Evolutionary conservation across 64 coral and sea anemone genomes (phyloP).

Genomic region (Montipora sp.): DNA sequence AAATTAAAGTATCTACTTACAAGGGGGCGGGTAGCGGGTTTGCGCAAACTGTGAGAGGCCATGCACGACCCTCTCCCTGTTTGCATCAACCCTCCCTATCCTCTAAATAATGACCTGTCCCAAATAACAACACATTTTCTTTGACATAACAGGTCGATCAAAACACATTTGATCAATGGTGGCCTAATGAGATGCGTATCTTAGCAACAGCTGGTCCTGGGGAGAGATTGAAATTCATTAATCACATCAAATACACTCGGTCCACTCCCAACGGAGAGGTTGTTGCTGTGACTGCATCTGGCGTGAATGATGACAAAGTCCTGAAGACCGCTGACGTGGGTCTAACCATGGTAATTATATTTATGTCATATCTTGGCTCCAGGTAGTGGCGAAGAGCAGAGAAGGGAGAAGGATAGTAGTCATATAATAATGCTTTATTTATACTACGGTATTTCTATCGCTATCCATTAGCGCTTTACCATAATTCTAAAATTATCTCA

Average conservation of each 20-base stretch:
- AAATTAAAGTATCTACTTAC: too few relatives aligned
- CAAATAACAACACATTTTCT: not conserved
- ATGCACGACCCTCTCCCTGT: too few relatives aligned
- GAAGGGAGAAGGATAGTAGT: too few relatives aligned
- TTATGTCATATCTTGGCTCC: not conserved
- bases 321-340: constrained; percentile 83
- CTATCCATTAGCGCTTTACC: too few relatives aligned
- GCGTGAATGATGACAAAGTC: constrained; percentile 79
- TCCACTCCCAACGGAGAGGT: constrained; percentile 62
- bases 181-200: constrained; percentile 77
- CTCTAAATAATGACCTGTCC: too few relatives aligned
- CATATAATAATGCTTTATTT: too few relatives aligned
- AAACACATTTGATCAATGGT: constrained; percentile 72
- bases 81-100: too few relatives aligned
- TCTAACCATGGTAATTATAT: constrained; percentile 80
- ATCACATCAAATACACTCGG: constrained; percentile 43
- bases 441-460: too few relatives aligned
- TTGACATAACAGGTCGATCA: constrained; percentile 35
- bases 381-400: too few relatives aligned
- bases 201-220: constrained; percentile 66
- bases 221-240: constrained; percentile 51
- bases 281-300: constrained; percentile 86
- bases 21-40: too few relatives aligned
- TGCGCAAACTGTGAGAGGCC: too few relatives aligned
- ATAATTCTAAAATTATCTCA: too few relatives aligned